Conservation (phyloP, 2,888 invertebrate species). For the Oxycera nigricornis region DNA sequence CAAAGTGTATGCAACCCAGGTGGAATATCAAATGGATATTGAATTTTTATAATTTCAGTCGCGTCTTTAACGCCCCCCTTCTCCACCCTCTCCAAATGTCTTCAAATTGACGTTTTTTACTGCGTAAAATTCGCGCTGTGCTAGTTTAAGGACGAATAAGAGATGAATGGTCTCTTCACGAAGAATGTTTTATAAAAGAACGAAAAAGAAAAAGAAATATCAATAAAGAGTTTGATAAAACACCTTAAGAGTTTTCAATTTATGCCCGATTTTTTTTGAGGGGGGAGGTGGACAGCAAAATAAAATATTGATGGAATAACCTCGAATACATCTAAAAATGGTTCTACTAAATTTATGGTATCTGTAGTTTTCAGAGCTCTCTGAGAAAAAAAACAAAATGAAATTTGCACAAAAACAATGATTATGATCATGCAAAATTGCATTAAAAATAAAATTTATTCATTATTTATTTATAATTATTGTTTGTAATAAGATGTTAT, state of each 20-base stretch:
- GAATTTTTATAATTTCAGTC: no score
- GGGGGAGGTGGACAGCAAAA: not conserved
- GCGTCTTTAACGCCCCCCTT: no score
- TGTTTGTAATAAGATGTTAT: no score
- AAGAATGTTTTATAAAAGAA: conserved; percentile 41
- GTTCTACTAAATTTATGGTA: no score
- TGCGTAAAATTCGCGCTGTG: conserved; percentile 59
- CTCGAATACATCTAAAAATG: not conserved
- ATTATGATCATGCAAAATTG: no score
- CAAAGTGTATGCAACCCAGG: not conserved
- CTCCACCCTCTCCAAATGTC: no score
- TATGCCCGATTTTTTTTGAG: not conserved
- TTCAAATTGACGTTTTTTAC: conserved; percentile 44
- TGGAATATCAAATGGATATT: no score
- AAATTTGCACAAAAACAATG: no score
- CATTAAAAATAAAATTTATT: no score
- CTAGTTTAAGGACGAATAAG: conserved; percentile 57
- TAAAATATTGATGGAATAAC: not conserved
- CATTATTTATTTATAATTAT: no score
- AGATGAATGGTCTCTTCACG: conserved; percentile 47
- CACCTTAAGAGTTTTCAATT: conserved; percentile 29
- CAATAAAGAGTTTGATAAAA: conserved; percentile 46
- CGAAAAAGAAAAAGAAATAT: conserved; percentile 12
- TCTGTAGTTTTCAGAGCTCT: no score
- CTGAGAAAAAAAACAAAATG: no score